Conservation (phyloP, 2,797 vertebrate genomes). For the Vespertilio murinus region DNA sequence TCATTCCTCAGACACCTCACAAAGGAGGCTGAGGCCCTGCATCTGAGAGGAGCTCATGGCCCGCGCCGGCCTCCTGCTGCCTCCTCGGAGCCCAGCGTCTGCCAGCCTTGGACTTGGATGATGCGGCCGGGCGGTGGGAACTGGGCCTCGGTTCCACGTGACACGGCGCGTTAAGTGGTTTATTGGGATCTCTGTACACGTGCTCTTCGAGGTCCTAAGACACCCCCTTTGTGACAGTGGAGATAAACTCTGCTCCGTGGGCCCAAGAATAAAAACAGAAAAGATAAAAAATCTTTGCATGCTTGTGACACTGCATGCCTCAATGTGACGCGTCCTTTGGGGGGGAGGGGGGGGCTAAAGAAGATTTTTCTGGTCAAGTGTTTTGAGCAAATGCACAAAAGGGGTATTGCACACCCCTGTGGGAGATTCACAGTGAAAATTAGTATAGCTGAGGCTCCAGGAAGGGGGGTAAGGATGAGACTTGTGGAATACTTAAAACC, state of each 20-base stretch:
- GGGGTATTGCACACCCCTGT: background rate
- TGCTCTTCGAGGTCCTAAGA: background rate
- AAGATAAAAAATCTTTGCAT: background rate
- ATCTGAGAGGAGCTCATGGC: background rate
- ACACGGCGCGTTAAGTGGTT: background rate
- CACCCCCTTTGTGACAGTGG: background rate
- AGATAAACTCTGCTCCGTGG: background rate
- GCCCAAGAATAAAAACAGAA: background rate
- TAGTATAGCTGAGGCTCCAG: background rate
- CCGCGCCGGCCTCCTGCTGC: background rate
- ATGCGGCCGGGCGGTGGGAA: background rate
- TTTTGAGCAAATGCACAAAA: background rate
- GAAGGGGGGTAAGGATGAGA: background rate
- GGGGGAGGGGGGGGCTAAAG: too few species aligned
- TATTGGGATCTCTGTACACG: background rate
- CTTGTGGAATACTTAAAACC: background rate
- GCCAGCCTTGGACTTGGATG: background rate
- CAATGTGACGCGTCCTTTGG: background rate
- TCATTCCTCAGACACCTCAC: slow-evolving; percentile 47
- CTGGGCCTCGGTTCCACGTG: background rate
- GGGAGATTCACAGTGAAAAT: background rate
- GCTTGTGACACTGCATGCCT: background rate
- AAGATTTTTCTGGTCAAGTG: background rate
- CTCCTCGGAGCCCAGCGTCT: background rate
- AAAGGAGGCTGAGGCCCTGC: background rate